Conservation (phyloP, 2,888 invertebrate species). For the Selenia dentaria region DNA sequence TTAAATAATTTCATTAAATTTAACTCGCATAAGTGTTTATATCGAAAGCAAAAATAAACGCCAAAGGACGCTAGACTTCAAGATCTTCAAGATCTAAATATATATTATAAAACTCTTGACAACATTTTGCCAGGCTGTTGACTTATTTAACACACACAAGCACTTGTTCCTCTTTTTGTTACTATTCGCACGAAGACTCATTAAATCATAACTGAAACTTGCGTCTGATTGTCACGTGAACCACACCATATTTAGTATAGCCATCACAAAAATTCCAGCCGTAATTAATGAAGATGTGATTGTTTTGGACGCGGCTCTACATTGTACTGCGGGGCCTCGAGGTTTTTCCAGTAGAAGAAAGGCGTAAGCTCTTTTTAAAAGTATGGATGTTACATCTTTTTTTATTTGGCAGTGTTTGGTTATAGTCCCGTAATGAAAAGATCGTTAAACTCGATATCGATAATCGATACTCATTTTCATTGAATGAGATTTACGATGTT, state of each 20-base stretch:
- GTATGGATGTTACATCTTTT: slow-evolving; percentile 19
- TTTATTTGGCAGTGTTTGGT: slow-evolving; percentile 5
- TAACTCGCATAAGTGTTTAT: too few species aligned
- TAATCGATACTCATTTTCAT: slow-evolving; percentile 74
- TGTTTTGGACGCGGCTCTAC: slow-evolving; percentile 55
- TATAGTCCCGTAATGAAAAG: slow-evolving; percentile 64
- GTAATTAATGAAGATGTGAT: slow-evolving; percentile 83
- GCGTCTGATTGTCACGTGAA: slow-evolving; percentile 42
- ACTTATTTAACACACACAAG: neutral
- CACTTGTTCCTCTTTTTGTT: slow-evolving; percentile 20
- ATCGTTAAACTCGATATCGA: slow-evolving; percentile 68
- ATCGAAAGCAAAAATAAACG: too few species aligned
- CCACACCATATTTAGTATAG: slow-evolving; percentile 42
- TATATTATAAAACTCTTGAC: too few species aligned
- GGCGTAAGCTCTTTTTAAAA: neutral
- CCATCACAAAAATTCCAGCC: slow-evolving; percentile 62
- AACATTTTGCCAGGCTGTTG: too few species aligned
- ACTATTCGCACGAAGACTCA: slow-evolving; percentile 25
- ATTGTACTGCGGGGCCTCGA: slow-evolving; percentile 58
- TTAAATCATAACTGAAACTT: slow-evolving; percentile 33
- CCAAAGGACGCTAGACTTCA: too few species aligned
- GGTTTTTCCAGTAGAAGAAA: slow-evolving; percentile 5
- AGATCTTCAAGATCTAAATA: too few species aligned
- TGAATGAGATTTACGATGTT: slow-evolving; percentile 79
- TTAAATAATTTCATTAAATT: too few species aligned